Conservation (phyloP, 1,140 invertebrate genomes). For the Ephestia elutella region DNA sequence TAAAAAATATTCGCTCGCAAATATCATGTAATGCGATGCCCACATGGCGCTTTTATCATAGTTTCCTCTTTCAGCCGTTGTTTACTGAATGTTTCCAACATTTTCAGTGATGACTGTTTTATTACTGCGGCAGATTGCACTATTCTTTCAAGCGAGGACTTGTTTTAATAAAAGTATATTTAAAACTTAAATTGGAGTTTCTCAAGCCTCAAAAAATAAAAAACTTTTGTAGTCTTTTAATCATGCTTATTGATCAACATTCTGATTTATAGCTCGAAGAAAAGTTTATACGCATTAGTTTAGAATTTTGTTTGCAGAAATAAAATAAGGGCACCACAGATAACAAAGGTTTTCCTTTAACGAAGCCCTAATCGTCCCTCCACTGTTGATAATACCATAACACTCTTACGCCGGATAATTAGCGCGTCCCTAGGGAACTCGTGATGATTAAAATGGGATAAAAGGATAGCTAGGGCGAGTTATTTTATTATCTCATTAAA, state of each 20-base stretch:
- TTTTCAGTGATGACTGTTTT: neutral
- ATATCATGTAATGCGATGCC: neutral
- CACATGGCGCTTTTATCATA: constrained; percentile 1
- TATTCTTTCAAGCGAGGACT: neutral
- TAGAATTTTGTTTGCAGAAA: too few relatives aligned
- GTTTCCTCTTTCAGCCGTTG: neutral
- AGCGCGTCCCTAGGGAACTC: neutral
- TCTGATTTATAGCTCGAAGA: too few relatives aligned
- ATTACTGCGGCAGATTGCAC: constrained; percentile 1
- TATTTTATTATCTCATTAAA: constrained; percentile 1
- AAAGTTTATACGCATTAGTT: too few relatives aligned
- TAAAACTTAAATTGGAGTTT: neutral
- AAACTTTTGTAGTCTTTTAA: too few relatives aligned
- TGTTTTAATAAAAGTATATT: neutral
- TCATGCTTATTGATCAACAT: too few relatives aligned
- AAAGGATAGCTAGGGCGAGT: neutral
- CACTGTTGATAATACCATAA: neutral
- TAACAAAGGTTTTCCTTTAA: neutral
- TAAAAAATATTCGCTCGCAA: neutral
- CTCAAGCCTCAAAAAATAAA: neutral
- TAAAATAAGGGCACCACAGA: too few relatives aligned
- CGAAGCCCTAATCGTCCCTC: neutral
- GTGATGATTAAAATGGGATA: constrained; percentile 1
- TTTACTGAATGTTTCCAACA: constrained; percentile 3
- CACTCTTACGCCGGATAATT: constrained; percentile 1